A percentile compares a stretch with the other conserved stretches of the same genome.
phyloP scores from a whole-genome alignment of 2,888 invertebrate species.

The Nebria brevicollis region DNA sequence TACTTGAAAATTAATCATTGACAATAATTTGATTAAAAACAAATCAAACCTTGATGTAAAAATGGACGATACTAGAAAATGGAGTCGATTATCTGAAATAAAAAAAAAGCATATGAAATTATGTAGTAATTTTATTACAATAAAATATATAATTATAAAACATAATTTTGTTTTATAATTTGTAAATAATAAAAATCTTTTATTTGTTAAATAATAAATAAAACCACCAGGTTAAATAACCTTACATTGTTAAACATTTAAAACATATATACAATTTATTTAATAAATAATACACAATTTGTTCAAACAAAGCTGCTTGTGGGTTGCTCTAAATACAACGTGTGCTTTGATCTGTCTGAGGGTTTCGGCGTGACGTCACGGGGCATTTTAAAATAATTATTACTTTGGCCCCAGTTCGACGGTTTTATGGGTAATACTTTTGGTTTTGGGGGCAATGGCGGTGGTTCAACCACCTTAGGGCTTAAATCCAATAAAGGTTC shows the following conservation, averaged over 20 bases:
- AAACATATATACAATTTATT: slow-evolving; percentile 14
- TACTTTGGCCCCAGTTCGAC: slow-evolving; percentile 67
- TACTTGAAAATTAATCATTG: no score
- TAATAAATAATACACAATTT: slow-evolving; percentile 31
- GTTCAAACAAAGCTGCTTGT: slow-evolving; percentile 73
- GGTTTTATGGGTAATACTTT: slow-evolving; percentile 75
- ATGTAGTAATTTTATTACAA: slow-evolving; percentile 8
- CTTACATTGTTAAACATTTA: background rate
- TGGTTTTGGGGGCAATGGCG: slow-evolving; percentile 80
- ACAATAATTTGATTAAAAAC: no score
- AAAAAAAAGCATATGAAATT: background rate
- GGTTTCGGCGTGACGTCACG: slow-evolving; percentile 43
- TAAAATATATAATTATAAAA: slow-evolving; percentile 8
- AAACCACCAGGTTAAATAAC: background rate
- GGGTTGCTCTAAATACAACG: slow-evolving; percentile 70
- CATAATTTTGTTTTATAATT: slow-evolving; percentile 8
- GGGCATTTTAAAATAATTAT: slow-evolving; percentile 54
- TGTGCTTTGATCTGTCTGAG: slow-evolving; percentile 54
- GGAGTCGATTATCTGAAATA: background rate
- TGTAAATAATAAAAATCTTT: slow-evolving; percentile 3
- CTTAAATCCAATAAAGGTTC: slow-evolving; percentile 46
- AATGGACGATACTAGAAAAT: no score
- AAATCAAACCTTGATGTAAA: no score
- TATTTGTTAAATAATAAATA: slow-evolving; percentile 19
- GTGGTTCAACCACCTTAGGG: slow-evolving; percentile 64